Evolutionary conservation across 2,113 vertebrate genomes (phyloP), one percentile per base, ranked within the genome.

Genomic region (Gambusia affinis): DNA sequence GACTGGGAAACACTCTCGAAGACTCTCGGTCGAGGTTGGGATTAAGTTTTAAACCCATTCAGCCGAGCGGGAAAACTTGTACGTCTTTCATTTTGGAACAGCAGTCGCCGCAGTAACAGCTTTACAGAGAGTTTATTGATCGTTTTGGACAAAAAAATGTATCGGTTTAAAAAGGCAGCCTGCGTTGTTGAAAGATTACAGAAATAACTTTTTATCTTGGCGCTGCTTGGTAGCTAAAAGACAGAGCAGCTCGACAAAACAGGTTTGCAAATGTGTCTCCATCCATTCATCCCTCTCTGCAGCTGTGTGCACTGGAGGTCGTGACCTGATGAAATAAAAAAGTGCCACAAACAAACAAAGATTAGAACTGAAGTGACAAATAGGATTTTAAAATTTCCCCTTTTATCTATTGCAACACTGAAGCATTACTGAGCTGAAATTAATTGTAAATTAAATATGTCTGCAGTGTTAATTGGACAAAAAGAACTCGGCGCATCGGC

Each of bases 1-100:
- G 82, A 88, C 67, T 67, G 64, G 8, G 47, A 69, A 61, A 79
- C 83, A 60, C 84, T 75, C 72, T 82, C 69, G 81, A 67, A 72
- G 66, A 35, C 14, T 8, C 37, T 70, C 70, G 70, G 82, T 87
- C 87, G 80, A 83, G 79, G 84, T 33, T 85, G 72, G 27, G 33
- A 80, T 12, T 72, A 31, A 54, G 67, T 29, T 67, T 68, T 79
- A 28, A 76, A 77, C 60, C 28, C 15, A 4, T 24, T 35, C 47
- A 12, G 1, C 8, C 39, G 10, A 62, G 73, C 39, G 64, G 27
- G 73, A 78, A 65, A 51, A 29, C 44, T 37, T 54, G 27, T 73
- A 37, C 27, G 10, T 62, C 42, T 64, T 76, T 69, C 30, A 39
- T 72, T 82, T 54, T 60, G 60, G 39, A 39, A 67, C 64, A 72